A percentile compares a stretch with the other conserved stretches of the same genome.
These are phyloP conservation scores for Panopea generosa DNA, from an alignment of 2,888 invertebrate genomes.

Conservation along the genomic window DNA sequence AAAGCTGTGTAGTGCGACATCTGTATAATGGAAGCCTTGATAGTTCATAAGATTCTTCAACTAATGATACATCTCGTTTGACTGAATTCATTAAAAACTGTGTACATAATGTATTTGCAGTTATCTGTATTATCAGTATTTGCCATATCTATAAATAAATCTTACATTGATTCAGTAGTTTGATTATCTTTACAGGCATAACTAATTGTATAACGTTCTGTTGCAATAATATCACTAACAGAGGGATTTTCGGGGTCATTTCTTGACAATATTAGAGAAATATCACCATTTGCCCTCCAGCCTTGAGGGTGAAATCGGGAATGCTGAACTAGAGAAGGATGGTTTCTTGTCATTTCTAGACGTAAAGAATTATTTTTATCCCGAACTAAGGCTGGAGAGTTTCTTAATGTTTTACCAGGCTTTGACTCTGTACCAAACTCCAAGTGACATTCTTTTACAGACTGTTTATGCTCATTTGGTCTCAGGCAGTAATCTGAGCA, in stretches of 20 bases:
- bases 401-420: slow-evolving; percentile 24
- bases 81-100: slow-evolving; percentile 62
- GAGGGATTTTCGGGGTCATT: slow-evolving; percentile 64
- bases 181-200: slow-evolving; percentile 69
- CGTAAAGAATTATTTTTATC: slow-evolving; percentile 63
- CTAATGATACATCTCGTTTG: slow-evolving; percentile 63
- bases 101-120: slow-evolving; percentile 43
- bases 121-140: slow-evolving; percentile 19
- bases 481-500: slow-evolving; percentile 53
- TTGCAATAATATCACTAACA: slow-evolving; percentile 39
- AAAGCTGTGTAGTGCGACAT: slow-evolving; percentile 54
- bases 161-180: slow-evolving; percentile 49
- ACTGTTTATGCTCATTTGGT: not conserved
- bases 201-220: slow-evolving; percentile 49
- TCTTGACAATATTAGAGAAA: slow-evolving; percentile 66
- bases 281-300: slow-evolving; percentile 66
- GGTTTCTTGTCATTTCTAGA: slow-evolving; percentile 67
- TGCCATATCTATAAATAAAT: slow-evolving; percentile 53
- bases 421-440: slow-evolving; percentile 50
- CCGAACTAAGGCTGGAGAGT: slow-evolving; percentile 44
- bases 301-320: slow-evolving; percentile 64
- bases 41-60: slow-evolving; percentile 58
- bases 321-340: slow-evolving; percentile 65
- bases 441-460: slow-evolving; percentile 53
- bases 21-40: slow-evolving; percentile 39